Evolutionary conservation across 1,140 invertebrate species (phyloP), one percentile per base, ranked within the genome.

Genomic region (Bombus polaris): DNA sequence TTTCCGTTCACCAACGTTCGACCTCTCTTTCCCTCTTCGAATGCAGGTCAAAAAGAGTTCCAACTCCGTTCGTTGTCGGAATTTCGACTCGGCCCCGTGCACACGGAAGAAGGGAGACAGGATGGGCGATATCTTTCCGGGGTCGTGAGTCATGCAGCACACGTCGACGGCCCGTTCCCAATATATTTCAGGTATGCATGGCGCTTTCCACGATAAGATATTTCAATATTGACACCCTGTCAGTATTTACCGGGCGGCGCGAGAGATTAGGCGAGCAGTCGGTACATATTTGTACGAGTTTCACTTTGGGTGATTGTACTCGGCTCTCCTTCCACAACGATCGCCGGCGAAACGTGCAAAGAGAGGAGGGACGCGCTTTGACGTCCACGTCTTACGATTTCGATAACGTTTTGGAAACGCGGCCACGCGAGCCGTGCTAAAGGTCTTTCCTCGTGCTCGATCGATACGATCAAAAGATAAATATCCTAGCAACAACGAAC

Each of bases 171-270:
- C 79, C 74, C 85, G 70, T 91, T 93, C 86, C 80, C 82, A 89
- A 91, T 88, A 89, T 90, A 87, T 88, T 92, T 89, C 89, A 88
- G 66, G 86, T 89, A 91, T 90, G 88, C 86, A 88, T 81, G 87
- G 78, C 88, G 87, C 88, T 92, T 90, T 88, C 83, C 62, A 86
- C 88, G 93, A 94, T 94, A 94, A 94, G 93, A 92, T 93, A 91
- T 91, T 91, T 92, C 93, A 94, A 94, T 94, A 94, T 94, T 94
- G 93, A 94, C 93, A 87, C 85, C 81, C 73, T 85, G 91, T 89
- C 91, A 93, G 88, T 93, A 93, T 93, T 94, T 94, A 91, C 92
- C 81, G 76, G 80, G 68, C 83, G 84, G 85, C 72, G 81, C 88
- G 80, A 88, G 75, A 93, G 90, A 94, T 93, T 92, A 94, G 88